Evolutionary conservation across 2,888 invertebrate genomes (phyloP), one percentile per base, ranked within the genome.

Genomic region (Epirrhoe tristata): DNA sequence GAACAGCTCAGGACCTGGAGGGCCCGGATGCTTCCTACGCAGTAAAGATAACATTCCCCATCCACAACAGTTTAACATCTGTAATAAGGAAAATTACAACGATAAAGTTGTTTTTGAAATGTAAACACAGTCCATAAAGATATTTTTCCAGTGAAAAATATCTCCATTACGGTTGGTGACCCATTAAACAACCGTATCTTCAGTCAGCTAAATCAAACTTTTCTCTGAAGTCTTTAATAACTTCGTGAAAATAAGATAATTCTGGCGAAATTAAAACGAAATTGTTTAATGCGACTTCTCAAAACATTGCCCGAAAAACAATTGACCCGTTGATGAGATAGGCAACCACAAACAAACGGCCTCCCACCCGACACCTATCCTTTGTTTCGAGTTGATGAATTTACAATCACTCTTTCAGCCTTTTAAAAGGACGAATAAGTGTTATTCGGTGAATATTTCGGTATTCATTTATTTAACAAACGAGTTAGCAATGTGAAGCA

Each of bases 21-120:
- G 74, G 72, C 77, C 24, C 83, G 84, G 85, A 83, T 78, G 79
- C 74, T 76, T 71, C 73, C 77, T 66, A 71, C 75, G 74, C 71
- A 74, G 77, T 81, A 78, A 81, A 83, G 85, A 84, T 84, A 84
- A 80, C 79, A 76, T 69, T 76, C 69, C 69, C 76, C 74, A 71
- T 67, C 61, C 64, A 60, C 71, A 67, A 63, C 76, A 75, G 72
- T 77, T 77, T 57, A 46, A 58, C 63, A 70, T 67, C 69, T 58
- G 58, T 58, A 58, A 63, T 60, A 62, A 65, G 65, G 53, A 63
- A 58, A 64, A 43, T 56, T 62, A 57, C 51, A 17, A 24, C 31
- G 63, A 59, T 58, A 63, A 48, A 62, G 59, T 59, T 58, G 56
- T 67, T 54, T 67, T 59, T 59, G 34, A 58, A 61, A 58, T 50